These are phyloP conservation scores for Lates calcarifer DNA, from an alignment of 2,113 vertebrate genomes.

Conservation along the genomic window DNA sequence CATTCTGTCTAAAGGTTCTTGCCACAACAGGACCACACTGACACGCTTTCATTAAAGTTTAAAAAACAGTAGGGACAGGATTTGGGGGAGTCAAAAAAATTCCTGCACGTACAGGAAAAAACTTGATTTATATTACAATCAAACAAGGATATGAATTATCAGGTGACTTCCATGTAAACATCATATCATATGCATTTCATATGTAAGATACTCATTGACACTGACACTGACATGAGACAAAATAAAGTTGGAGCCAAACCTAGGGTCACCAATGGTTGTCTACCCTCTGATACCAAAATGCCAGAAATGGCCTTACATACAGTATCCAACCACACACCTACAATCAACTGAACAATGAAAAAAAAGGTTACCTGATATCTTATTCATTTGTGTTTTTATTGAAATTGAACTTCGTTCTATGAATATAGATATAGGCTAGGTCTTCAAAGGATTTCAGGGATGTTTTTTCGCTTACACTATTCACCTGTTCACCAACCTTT, in stretches of 20 bases:
- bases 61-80: not conserved
- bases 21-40: no score
- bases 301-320: not conserved
- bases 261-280: not conserved
- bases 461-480: not conserved
- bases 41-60: no score
- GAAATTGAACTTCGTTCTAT: not conserved
- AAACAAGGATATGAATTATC: no score
- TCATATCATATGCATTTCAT: not conserved
- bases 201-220: no score
- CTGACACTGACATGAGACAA: not conserved
- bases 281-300: not conserved
- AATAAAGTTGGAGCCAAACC: not conserved
- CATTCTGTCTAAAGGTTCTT: not conserved
- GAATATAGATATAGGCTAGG: no score
- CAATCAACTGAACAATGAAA: not conserved
- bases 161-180: not conserved
- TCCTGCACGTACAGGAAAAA: not conserved
- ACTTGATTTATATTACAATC: not conserved
- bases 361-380: not conserved
- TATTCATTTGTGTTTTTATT: not conserved
- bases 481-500: slow-evolving; percentile 49
- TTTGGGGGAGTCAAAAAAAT: not conserved
- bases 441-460: no score
- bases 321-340: not conserved